These are phyloP conservation scores for Brachymystax lenok DNA, from an alignment of 2,797 vertebrate genomes.

Conservation along the genomic window DNA sequence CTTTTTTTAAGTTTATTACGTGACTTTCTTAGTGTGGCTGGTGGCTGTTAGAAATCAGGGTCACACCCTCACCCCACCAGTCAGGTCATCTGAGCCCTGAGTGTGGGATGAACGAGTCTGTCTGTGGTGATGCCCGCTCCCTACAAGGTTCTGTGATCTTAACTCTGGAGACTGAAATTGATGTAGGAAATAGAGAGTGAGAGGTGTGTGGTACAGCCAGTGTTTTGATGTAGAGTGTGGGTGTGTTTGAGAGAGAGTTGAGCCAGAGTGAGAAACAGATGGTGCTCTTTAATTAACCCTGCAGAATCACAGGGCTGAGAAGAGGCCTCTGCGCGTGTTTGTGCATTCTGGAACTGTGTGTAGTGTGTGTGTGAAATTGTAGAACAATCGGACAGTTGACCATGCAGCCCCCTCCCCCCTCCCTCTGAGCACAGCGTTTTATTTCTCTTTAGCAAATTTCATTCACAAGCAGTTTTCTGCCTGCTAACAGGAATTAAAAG, in stretches of 20 bases:
- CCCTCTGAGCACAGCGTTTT: conserved; percentile 77
- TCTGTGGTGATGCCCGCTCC: too few species aligned
- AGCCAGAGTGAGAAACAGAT: conserved; percentile 83
- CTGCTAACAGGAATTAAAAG: conserved; percentile 90
- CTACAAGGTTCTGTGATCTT: too few species aligned
- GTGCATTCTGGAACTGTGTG: conserved; percentile 14
- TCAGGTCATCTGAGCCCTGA: too few species aligned
- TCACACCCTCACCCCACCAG: too few species aligned
- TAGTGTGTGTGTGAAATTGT: conserved; percentile 36
- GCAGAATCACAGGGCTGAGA: conserved; percentile 82
- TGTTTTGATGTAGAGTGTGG: conserved; percentile 23
- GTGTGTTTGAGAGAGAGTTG: conserved; percentile 59
- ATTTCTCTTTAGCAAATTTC: too few species aligned
- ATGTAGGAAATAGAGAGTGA: neutral
- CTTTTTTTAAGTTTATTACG: too few species aligned
- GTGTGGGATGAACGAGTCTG: too few species aligned
- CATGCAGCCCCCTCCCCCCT: conserved; percentile 52
- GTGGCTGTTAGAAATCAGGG: too few species aligned
- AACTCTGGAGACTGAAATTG: conserved; percentile 19
- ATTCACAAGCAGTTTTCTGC: too few species aligned
- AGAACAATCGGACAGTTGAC: conserved; percentile 75
- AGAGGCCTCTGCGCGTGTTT: conserved; percentile 68
- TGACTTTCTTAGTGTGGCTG: too few species aligned
- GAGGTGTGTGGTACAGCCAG: neutral
- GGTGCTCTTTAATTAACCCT: conserved; percentile 88